These are phyloP conservation scores for Lepilemur ruficaudatus DNA, from an alignment of 2,797 vertebrate species.

Conservation along the genomic window DNA sequence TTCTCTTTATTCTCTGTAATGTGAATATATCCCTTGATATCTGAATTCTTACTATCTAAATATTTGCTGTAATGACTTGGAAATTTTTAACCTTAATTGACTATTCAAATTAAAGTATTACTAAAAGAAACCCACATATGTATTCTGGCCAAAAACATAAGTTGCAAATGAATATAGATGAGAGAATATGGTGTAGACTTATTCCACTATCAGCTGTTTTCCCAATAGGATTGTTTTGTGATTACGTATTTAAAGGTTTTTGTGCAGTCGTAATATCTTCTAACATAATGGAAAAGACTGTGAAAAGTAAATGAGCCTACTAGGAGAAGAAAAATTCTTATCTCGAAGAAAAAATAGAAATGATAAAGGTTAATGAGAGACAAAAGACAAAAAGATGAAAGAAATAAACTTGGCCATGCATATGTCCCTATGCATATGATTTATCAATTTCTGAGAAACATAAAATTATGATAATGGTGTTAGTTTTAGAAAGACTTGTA, in stretches of 20 bases:
- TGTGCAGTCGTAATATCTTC: background rate
- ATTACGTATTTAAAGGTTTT: background rate
- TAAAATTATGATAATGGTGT: background rate
- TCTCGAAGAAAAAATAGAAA: background rate
- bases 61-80: background rate
- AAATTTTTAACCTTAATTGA: background rate
- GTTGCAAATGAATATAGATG: background rate
- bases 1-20: background rate
- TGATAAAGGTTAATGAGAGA: background rate
- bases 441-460: slow-evolving; percentile 13
- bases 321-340: background rate
- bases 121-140: background rate
- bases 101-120: background rate
- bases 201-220: background rate
- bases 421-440: background rate
- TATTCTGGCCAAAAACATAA: background rate
- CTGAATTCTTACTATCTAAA: background rate
- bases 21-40: background rate
- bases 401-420: background rate
- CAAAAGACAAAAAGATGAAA: background rate
- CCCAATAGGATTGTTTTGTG: background rate
- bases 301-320: background rate
- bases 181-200: background rate
- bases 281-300: background rate
- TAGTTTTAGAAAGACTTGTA: background rate